phyloP scores from a whole-genome alignment of 2,113 vertebrate genomes.

The Boulengeromyrus knoepffleri region DNA sequence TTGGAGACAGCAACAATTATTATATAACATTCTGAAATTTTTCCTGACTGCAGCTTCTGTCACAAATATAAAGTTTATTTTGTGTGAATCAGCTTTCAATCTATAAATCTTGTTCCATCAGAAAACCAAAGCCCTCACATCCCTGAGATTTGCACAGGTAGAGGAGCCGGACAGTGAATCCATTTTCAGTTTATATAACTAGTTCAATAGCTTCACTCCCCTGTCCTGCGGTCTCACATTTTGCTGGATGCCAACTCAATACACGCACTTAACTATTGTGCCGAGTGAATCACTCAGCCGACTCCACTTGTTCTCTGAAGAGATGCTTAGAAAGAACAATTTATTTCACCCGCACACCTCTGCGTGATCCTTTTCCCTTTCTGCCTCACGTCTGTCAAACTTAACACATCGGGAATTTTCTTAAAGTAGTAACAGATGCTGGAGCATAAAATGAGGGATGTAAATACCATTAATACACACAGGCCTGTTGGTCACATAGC shows the following conservation, averaged over 20 bases:
- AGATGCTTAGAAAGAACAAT: background rate
- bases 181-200: background rate
- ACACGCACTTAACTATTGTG: background rate
- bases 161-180: background rate
- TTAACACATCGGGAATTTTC: background rate
- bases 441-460: background rate
- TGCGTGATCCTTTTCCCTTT: background rate
- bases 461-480: background rate
- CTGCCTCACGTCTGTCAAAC: background rate
- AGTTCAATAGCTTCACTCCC: background rate
- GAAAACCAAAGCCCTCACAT: background rate
- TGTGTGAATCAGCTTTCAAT: background rate
- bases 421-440: background rate
- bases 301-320: background rate
- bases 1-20: background rate
- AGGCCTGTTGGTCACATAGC: background rate
- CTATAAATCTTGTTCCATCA: background rate
- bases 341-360: background rate
- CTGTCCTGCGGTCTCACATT: background rate
- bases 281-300: background rate
- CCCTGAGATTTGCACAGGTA: background rate
- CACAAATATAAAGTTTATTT: background rate
- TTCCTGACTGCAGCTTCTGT: background rate
- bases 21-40: background rate
- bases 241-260: background rate